Percentiles rank a stretch among this genome's conserved stretches.
Evolutionary conservation across 2,888 invertebrate genomes (phyloP).

Genomic region (Platycheirus albimanus): DNA sequence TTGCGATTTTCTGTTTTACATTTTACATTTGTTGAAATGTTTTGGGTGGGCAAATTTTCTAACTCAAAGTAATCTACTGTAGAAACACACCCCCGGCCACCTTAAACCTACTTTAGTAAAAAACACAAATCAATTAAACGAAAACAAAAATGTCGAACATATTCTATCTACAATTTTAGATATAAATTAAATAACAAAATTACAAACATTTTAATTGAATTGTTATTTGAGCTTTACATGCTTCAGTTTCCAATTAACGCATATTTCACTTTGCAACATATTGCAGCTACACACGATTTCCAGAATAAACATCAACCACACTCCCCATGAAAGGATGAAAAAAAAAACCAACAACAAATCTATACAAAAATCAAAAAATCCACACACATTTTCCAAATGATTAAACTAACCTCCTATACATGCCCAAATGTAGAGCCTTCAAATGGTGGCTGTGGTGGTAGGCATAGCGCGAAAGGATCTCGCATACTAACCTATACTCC

Average conservation of each 20-base stretch:
- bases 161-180: no score
- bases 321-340: not conserved
- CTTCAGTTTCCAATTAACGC: slow-evolving; percentile 15
- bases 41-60: no score
- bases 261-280: slow-evolving; percentile 16
- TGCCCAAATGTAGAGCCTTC: slow-evolving; percentile 10
- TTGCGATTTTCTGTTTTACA: no score
- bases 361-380: not conserved
- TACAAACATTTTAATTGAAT: slow-evolving; percentile 16
- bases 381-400: slow-evolving; percentile 33
- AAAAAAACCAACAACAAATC: not conserved
- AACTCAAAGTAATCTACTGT: no score
- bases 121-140: no score
- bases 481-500: slow-evolving; percentile 2
- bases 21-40: no score
- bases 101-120: no score
- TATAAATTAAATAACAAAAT: not conserved
- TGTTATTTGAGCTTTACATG: not conserved
- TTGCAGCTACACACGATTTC: slow-evolving; percentile 12
- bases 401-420: slow-evolving; percentile 19
- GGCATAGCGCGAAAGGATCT: no score
- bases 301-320: not conserved
- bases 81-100: no score
- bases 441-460: slow-evolving; percentile 8
- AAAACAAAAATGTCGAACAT: no score